These are phyloP conservation scores for Pollachius pollachius DNA, from an alignment of 2,113 vertebrate genomes.

Conservation along the genomic window DNA sequence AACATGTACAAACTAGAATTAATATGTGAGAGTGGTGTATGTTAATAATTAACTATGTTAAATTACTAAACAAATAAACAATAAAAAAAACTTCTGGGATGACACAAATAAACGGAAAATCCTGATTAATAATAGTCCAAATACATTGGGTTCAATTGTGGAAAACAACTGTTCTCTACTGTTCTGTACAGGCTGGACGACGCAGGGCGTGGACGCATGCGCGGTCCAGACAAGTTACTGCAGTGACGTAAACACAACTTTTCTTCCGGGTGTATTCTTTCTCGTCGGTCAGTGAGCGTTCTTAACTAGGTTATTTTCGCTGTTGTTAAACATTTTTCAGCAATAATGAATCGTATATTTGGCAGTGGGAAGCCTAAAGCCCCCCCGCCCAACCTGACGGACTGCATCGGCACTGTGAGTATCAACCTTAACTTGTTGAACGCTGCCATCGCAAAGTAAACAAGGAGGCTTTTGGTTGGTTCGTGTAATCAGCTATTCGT, in stretches of 20 bases:
- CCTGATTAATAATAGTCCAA: too few species aligned
- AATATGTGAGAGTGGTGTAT: too few species aligned
- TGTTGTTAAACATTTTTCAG: background rate
- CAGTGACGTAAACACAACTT: too few species aligned
- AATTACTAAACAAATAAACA: too few species aligned
- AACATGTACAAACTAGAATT: too few species aligned
- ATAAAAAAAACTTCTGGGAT: too few species aligned
- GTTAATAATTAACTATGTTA: too few species aligned
- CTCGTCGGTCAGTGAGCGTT: background rate
- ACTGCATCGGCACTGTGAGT: constrained; percentile 92
- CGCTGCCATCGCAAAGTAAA: constrained; percentile 46
- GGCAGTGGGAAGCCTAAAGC: constrained; percentile 86
- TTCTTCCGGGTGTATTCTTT: constrained; percentile 55
- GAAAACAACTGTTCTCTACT: too few species aligned
- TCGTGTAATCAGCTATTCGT: background rate
- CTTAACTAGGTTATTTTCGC: background rate
- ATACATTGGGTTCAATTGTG: too few species aligned
- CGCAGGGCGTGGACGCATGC: background rate
- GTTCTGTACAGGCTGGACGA: background rate
- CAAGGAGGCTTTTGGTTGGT: constrained; percentile 44
- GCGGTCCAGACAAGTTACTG: too few species aligned
- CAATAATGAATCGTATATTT: constrained; percentile 91
- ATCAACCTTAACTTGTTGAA: constrained; percentile 23
- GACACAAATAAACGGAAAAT: too few species aligned
- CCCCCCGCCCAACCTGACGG: constrained; percentile 90